Percentiles rank a stretch among this genome's conserved stretches.
Conservation (phyloP, 2,888 invertebrate genomes). For the Mythimna vitellina region DNA sequence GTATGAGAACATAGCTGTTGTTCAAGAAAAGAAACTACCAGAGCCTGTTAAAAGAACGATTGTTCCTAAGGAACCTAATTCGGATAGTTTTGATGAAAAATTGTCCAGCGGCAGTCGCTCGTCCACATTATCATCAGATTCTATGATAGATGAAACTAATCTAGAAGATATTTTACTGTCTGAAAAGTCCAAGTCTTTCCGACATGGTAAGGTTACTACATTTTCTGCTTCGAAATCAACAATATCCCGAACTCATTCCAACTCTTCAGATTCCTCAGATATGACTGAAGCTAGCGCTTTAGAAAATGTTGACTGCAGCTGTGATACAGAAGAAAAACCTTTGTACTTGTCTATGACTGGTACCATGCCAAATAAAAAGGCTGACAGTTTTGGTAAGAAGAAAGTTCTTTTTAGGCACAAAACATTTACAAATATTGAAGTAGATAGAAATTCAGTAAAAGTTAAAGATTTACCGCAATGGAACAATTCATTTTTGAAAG, state of each 20-base stretch:
- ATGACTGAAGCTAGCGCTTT: slow-evolving; percentile 85
- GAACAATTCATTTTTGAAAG: slow-evolving; percentile 81
- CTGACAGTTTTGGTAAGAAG: slow-evolving; percentile 73
- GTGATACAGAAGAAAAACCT: slow-evolving; percentile 74
- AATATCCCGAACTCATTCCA: slow-evolving; percentile 78
- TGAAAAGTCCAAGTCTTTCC: slow-evolving; percentile 87
- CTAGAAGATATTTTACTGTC: slow-evolving; percentile 87
- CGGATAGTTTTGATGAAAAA: slow-evolving; percentile 67
- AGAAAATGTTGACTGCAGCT: slow-evolving; percentile 87
- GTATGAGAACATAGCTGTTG: slow-evolving; percentile 83
- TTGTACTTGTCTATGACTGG: slow-evolving; percentile 85
- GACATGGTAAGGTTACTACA: slow-evolving; percentile 73
- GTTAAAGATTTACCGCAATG: slow-evolving; percentile 79
- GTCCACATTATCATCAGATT: slow-evolving; percentile 84
- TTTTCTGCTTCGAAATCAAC: slow-evolving; percentile 72
- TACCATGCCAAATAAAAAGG: slow-evolving; percentile 83
- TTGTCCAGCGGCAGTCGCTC: slow-evolving; percentile 77
- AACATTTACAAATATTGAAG: slow-evolving; percentile 88
- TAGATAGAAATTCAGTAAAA: slow-evolving; percentile 81
- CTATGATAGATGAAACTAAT: slow-evolving; percentile 86
- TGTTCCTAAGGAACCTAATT: slow-evolving; percentile 65
- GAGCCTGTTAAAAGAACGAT: slow-evolving; percentile 78
- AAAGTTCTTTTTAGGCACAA: slow-evolving; percentile 87
- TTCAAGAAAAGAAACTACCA: slow-evolving; percentile 72
- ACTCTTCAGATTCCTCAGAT: slow-evolving; percentile 81